Conservation (phyloP, 2,888 invertebrate genomes). For the Protonemura montana region DNA sequence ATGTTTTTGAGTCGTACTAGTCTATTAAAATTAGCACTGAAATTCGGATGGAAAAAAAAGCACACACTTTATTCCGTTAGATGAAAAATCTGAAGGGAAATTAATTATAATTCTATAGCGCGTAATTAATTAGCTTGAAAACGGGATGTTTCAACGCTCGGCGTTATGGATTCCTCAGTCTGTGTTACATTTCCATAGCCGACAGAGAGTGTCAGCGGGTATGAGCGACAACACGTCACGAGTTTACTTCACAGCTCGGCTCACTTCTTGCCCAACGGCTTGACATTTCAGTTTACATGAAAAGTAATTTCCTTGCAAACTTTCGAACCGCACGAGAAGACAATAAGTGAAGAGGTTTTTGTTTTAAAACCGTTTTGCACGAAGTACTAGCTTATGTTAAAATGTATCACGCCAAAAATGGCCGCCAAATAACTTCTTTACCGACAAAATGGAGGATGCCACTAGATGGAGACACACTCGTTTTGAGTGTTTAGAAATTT, state of each 20-base stretch:
- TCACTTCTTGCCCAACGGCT: background rate
- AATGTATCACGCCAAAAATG: no score
- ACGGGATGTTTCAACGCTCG: background rate
- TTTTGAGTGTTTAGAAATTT: no score
- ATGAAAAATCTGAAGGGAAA: background rate
- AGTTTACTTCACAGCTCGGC: background rate
- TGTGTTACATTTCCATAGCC: background rate
- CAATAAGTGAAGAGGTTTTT: slow-evolving; percentile 25
- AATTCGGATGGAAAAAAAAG: background rate
- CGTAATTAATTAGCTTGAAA: background rate
- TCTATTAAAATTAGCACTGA: background rate
- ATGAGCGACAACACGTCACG: background rate
- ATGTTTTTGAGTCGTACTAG: background rate
- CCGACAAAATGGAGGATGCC: no score
- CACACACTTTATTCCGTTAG: background rate
- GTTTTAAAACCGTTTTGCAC: slow-evolving; percentile 16
- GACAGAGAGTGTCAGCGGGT: background rate
- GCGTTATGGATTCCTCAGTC: background rate
- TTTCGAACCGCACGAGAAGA: slow-evolving; percentile 15
- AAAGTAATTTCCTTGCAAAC: slow-evolving; percentile 15
- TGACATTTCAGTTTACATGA: background rate
- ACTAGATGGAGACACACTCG: no score
- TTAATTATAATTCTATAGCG: background rate
- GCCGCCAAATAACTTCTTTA: no score
- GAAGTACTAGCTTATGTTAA: no score